Percentiles rank a stretch among this genome's conserved stretches.
Evolutionary conservation across 2,113 vertebrate species (phyloP).

Genomic region (Steatornis caripensis): DNA sequence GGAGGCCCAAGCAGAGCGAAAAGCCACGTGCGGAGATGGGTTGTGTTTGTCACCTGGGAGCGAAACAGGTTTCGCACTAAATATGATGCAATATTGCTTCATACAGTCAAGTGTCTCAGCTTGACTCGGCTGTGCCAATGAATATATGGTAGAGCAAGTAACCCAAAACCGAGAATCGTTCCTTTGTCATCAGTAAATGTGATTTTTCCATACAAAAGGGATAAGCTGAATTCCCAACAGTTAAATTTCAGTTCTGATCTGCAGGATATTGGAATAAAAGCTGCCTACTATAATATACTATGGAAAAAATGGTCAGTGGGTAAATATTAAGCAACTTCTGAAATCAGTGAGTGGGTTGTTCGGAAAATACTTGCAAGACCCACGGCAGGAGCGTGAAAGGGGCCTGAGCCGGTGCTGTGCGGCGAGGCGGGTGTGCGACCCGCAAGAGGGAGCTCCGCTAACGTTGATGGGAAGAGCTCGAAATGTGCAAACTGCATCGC

Average conservation of each 20-base stretch:
- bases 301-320: background rate
- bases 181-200: background rate
- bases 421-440: too few species aligned
- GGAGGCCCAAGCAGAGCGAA: background rate
- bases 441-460: slow-evolving; percentile 53
- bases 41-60: background rate
- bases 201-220: background rate
- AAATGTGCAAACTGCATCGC: background rate
- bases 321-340: background rate
- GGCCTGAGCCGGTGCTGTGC: too few species aligned
- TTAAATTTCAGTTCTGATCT: background rate
- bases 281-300: rapidly evolving
- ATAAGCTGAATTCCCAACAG: background rate
- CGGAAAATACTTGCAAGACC: rapidly evolving
- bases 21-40: background rate
- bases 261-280: background rate
- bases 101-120: background rate
- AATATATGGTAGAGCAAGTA: background rate
- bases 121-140: background rate
- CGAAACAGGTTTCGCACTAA: background rate
- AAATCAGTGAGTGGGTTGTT: rapidly evolving
- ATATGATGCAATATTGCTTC: background rate
- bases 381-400: too few species aligned
- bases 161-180: rapidly evolving
- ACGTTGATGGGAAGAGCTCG: background rate